Evolutionary conservation across 2,797 vertebrate species (phyloP).

Genomic region (Falco rusticolus): DNA sequence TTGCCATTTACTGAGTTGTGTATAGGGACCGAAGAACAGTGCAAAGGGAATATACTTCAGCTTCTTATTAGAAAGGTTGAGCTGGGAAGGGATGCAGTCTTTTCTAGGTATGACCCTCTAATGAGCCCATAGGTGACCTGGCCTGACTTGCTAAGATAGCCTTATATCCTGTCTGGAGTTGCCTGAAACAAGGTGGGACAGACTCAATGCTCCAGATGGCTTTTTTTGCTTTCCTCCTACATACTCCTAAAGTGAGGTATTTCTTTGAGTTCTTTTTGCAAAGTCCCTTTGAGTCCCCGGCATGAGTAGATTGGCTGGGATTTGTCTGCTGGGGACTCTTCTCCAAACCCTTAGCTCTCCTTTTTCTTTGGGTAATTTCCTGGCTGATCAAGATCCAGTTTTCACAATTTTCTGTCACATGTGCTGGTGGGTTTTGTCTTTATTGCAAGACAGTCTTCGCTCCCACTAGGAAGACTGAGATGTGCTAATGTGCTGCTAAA

Average conservation of each 20-base stretch:
- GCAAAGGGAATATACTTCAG: neutral
- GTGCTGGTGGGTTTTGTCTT: neutral
- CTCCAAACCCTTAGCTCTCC: neutral
- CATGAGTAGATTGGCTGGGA: neutral
- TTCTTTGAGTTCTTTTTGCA: neutral
- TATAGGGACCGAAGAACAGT: neutral
- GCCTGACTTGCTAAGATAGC: neutral
- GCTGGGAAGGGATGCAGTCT: neutral
- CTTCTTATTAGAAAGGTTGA: neutral
- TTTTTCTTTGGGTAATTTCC: neutral
- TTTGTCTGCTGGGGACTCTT: neutral
- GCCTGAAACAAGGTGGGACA: neutral
- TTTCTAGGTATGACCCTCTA: neutral
- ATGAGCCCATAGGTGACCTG: neutral
- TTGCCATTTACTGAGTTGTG: neutral
- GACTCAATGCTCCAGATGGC: neutral
- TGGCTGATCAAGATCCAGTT: neutral
- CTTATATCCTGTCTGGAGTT: neutral
- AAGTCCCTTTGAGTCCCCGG: neutral
- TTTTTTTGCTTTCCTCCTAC: neutral
- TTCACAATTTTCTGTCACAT: neutral
- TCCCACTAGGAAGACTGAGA: neutral
- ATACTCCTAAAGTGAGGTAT: neutral
- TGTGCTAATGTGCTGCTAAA: neutral
- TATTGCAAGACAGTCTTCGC: neutral